Conservation (phyloP, 2,888 invertebrate genomes). For the Plebejus argus region DNA sequence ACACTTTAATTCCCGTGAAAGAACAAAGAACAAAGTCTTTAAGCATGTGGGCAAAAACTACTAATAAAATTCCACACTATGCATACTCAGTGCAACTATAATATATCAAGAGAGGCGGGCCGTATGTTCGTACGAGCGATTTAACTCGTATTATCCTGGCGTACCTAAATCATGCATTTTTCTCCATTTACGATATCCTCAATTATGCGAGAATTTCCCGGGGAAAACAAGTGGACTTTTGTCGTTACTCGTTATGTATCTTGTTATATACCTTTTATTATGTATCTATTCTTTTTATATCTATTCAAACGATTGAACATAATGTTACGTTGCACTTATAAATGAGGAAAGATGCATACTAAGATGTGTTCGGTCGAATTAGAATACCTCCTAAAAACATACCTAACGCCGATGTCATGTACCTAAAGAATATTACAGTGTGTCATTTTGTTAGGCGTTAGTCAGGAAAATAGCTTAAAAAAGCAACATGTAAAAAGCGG, state of each 20-base stretch:
- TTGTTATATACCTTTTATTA: not conserved
- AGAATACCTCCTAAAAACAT: too few relatives aligned
- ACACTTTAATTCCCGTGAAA: too few relatives aligned
- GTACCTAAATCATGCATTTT: slow-evolving; percentile 47
- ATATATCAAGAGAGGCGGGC: slow-evolving; percentile 47
- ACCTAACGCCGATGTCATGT: too few relatives aligned
- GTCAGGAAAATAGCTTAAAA: too few relatives aligned
- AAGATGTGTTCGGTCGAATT: too few relatives aligned
- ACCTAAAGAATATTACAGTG: too few relatives aligned
- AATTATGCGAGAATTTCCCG: slow-evolving; percentile 7
- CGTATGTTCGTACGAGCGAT: slow-evolving; percentile 54
- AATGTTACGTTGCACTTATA: too few relatives aligned
- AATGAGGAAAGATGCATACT: too few relatives aligned
- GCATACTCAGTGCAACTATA: not conserved
- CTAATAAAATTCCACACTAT: not conserved
- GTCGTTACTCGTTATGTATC: not conserved
- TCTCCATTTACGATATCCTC: slow-evolving; percentile 35
- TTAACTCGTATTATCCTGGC: slow-evolving; percentile 49
- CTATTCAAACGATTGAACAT: too few relatives aligned
- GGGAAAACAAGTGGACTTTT: not conserved
- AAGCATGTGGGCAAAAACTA: not conserved
- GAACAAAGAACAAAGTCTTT: too few relatives aligned
- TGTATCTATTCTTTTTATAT: not conserved
- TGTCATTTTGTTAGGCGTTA: too few relatives aligned
- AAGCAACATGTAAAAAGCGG: too few relatives aligned